phyloP scores from a whole-genome alignment of 1,140 invertebrate genomes.

The Augochlora pura region DNA sequence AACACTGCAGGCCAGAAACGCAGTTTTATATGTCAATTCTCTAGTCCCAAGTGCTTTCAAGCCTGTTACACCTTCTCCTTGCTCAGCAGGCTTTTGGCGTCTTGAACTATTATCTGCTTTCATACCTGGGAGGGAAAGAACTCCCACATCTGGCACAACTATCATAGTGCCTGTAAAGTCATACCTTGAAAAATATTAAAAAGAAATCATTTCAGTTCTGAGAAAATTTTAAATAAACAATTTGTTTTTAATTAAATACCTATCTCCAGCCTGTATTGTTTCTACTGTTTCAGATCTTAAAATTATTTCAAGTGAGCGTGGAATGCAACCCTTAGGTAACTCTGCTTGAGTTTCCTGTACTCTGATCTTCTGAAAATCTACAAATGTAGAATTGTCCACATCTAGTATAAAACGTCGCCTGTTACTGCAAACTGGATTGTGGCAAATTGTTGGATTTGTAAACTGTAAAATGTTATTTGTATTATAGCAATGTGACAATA shows the following conservation, averaged over 20 bases:
- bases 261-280: conserved; percentile 89
- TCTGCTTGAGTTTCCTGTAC: conserved; percentile 99
- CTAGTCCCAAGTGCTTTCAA: conserved; percentile 96
- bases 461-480: conserved; percentile 81
- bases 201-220: neutral
- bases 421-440: conserved; percentile 97
- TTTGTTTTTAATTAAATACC: conserved; percentile 54
- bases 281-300: conserved; percentile 98
- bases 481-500: neutral
- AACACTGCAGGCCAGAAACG: conserved; percentile 97
- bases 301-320: conserved; percentile 97
- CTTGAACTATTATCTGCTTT: conserved; percentile 90
- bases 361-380: conserved; percentile 99
- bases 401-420: conserved; percentile 94
- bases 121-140: conserved; percentile 91
- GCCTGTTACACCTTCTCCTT: conserved; percentile 93
- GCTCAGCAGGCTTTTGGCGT: conserved; percentile 87
- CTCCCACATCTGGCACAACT: conserved; percentile 97
- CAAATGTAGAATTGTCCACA: conserved; percentile 95
- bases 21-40: conserved; percentile 96
- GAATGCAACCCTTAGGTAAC: conserved; percentile 97
- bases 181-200: conserved; percentile 82
- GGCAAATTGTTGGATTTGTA: conserved; percentile 96
- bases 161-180: conserved; percentile 99
- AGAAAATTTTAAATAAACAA: neutral